Evolutionary conservation across 2,113 vertebrate species (phyloP), one percentile per base, ranked within the genome.

Genomic region (Polypterus bichir): DNA sequence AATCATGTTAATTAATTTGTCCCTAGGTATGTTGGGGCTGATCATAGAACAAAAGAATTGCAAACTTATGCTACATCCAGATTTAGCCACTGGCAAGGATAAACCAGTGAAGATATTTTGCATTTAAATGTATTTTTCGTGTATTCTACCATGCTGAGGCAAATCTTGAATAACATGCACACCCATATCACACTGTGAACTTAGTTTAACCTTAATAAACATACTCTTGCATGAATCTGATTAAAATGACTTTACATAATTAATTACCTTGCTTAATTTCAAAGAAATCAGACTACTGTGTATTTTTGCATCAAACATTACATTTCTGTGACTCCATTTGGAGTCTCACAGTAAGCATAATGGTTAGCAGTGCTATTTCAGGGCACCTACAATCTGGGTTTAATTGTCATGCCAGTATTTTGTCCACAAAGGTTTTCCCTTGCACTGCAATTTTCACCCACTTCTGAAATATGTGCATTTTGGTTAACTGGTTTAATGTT

Each of bases 221-320:
- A 66, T 53, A 62, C 64, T 61, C 48, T 56, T 47, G 62, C 52
- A 59, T 48, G 54, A 53, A 59, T 62, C 67, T 67, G 62, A 71
- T 72, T 68, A 70, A 61, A 68, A 64, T 69, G 61, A 65, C 51
- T 59, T 56, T 53, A 54, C 65, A 70, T 69, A 65, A 74, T 71
- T 3, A 10, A 52, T 52, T 3, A 8, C 51, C 51, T 10, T 3
- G 51, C 51, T 52, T 52, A 52, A 52, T 3, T 52, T 7, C 51
- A 52, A 8, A 52, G 7, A 52, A 52, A 7, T 52, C 51, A 27
- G 27, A 27, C 27, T 27, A 27, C 27, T 27, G 27, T 27, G 27
- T 27, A 27, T 27, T 27, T 27, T 27, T 27, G 27, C 2, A 27
- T 27, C 27, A 27, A 27, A 27, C 27, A 27, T 27, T 27, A 27